Conservation (phyloP, 2,888 invertebrate species). For the Bedellia somnulentella region DNA sequence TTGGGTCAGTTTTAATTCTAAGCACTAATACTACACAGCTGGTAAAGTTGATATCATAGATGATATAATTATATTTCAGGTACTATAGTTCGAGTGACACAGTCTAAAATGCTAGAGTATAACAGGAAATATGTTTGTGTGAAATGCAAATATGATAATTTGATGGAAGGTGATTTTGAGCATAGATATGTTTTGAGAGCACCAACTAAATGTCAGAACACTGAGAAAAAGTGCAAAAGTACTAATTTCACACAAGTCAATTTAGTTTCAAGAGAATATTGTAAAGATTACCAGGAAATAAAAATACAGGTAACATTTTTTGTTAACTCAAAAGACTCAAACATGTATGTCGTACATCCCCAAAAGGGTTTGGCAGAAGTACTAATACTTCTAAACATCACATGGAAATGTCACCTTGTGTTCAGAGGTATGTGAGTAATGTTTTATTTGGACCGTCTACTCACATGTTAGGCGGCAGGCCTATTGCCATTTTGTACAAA, state of each 20-base stretch:
- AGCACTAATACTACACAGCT: too few species aligned
- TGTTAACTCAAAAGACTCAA: too few species aligned
- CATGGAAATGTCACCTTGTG: too few species aligned
- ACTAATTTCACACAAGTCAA: conserved; percentile 56
- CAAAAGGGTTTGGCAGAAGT: too few species aligned
- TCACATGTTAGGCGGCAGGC: too few species aligned
- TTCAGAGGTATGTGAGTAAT: too few species aligned
- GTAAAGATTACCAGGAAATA: conserved; percentile 83
- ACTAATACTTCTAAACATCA: too few species aligned
- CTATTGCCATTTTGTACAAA: too few species aligned
- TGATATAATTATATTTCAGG: conserved; percentile 57
- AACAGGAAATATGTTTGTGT: conserved; percentile 73
- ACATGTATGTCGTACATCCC: too few species aligned
- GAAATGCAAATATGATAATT: conserved; percentile 72
- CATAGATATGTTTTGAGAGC: conserved; percentile 61
- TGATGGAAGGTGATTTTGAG: conserved; percentile 70
- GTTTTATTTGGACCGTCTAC: too few species aligned
- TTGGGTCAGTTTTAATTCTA: too few species aligned
- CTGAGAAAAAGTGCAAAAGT: conserved; percentile 54
- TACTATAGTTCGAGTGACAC: conserved; percentile 75
- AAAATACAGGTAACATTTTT: conserved; percentile 68
- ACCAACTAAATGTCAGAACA: conserved; percentile 57
- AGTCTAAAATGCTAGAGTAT: conserved; percentile 75
- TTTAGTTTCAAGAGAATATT: conserved; percentile 63
- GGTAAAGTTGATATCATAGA: too few species aligned